Evolutionary conservation across 1,140 invertebrate species (phyloP), one percentile per base, ranked within the genome.

Genomic region (Araneus ventricosus): DNA sequence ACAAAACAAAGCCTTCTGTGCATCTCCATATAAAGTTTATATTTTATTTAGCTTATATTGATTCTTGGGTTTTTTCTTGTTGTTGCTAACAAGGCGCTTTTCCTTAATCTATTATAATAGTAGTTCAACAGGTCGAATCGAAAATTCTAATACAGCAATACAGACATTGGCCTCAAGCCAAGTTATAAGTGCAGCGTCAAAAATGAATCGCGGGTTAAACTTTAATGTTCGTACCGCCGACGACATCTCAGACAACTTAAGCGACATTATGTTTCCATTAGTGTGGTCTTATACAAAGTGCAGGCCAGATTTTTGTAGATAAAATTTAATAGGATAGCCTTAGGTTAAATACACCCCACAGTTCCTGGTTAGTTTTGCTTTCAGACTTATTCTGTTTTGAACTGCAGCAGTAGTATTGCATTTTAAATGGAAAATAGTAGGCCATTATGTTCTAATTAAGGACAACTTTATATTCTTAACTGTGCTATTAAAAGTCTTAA

Each of bases 221-320:
- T 75, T 75, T 75, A 75, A 75, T 75, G 70, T 75, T 75, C 17
- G 70, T 34, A 20, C 17, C 70, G 30, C 17, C 70, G 30, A 75
- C 70, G 70, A 75, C 70, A 75, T 37, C 30, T 75, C 27, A 75
- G 70, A 75, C 70, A 75, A 34, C 70, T 75, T 37, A 75, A 75
- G 70, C 70, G 70, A 75, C 70, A 75, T 75, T 75, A 37, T 75
- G 70, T 75, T 34, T 75, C 70, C 70, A 75, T 75, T 75, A 75
- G 70, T 34, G 70, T 37, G 30, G 70, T 75, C 70, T 75, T 75
- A 75, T 34, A 75, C 70, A 75, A 75, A 75, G 70, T 75, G 70
- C 27, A 75, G 27, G 70, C 30, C 70, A 37, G 30, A 75, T 75
- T 75, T 75, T 75, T 75, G 30, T 75, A 75, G 70, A 75, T 75